Conservation (phyloP, 2,113 vertebrate species). For the Nannospalax galili region DNA sequence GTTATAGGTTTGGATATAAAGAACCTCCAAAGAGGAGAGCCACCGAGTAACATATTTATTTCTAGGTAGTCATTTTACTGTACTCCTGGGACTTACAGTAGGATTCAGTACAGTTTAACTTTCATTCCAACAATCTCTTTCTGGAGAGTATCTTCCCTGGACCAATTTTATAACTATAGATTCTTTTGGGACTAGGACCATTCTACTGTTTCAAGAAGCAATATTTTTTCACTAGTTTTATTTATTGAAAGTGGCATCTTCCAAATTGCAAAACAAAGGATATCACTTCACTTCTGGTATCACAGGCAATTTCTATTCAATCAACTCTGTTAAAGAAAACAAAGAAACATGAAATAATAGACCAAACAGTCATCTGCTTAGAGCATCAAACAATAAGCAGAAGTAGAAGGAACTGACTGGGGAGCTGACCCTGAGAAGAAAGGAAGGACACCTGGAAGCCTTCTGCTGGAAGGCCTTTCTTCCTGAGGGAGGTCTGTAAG, state of each 20-base stretch:
- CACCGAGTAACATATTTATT: constrained; percentile 5
- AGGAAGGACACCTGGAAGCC: background rate
- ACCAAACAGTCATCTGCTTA: background rate
- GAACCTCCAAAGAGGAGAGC: constrained; percentile 2
- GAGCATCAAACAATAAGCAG: background rate
- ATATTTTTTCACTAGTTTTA: background rate
- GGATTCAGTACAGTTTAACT: constrained; percentile 1
- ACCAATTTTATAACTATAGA: background rate
- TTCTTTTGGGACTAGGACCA: background rate
- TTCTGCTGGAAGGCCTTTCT: background rate
- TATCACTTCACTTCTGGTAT: background rate
- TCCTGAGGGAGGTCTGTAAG: background rate
- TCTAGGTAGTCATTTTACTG: constrained; percentile 35
- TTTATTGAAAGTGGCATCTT: background rate
- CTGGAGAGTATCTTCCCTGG: background rate
- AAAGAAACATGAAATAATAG: background rate
- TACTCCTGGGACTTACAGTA: background rate
- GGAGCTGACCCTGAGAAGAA: background rate
- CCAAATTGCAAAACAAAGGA: constrained; percentile 6
- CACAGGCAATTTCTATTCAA: background rate
- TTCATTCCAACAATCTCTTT: constrained; percentile 31
- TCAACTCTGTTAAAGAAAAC: background rate
- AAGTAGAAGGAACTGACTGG: background rate
- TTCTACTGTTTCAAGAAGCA: constrained; percentile 52
- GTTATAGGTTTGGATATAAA: constrained; percentile 35